phyloP scores from a whole-genome alignment of 2,888 invertebrate genomes.

The Amphimallon solstitiale region DNA sequence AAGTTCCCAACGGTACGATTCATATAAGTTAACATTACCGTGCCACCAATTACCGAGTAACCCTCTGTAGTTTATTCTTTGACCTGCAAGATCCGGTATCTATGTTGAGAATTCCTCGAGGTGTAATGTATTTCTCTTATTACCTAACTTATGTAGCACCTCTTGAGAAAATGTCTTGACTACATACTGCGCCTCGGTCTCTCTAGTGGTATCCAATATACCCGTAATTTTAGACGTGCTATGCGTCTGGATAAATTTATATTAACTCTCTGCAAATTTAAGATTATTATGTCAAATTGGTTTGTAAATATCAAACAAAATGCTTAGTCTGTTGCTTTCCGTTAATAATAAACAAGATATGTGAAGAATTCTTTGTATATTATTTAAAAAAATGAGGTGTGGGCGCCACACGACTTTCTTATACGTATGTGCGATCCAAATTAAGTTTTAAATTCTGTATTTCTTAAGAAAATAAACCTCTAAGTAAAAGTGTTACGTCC shows the following conservation, averaged over 20 bases:
- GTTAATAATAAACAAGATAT: too few species aligned
- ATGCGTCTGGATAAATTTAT: too few species aligned
- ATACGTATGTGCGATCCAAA: too few species aligned
- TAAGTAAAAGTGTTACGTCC: too few species aligned
- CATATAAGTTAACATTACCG: slow-evolving; percentile 52
- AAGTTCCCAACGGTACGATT: slow-evolving; percentile 33
- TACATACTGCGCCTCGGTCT: not conserved
- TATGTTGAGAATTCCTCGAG: slow-evolving; percentile 61
- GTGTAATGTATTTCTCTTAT: slow-evolving; percentile 62
- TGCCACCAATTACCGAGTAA: slow-evolving; percentile 56
- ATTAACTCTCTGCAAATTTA: too few species aligned
- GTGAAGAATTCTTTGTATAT: too few species aligned
- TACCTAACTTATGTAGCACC: slow-evolving; percentile 51
- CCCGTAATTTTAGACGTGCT: not conserved
- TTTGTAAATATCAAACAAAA: not conserved
- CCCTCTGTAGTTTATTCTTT: slow-evolving; percentile 58
- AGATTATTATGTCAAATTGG: not conserved
- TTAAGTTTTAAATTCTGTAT: too few species aligned
- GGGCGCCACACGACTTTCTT: too few species aligned
- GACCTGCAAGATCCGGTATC: slow-evolving; percentile 60
- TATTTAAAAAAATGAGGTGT: too few species aligned
- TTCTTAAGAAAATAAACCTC: too few species aligned
- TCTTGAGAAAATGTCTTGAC: slow-evolving; percentile 40
- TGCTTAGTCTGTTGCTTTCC: too few species aligned
- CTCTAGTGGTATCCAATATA: not conserved